Evolutionary conservation across 2,113 vertebrate species (phyloP), one percentile per base, ranked within the genome.

Genomic region (Orthonyx spaldingii): DNA sequence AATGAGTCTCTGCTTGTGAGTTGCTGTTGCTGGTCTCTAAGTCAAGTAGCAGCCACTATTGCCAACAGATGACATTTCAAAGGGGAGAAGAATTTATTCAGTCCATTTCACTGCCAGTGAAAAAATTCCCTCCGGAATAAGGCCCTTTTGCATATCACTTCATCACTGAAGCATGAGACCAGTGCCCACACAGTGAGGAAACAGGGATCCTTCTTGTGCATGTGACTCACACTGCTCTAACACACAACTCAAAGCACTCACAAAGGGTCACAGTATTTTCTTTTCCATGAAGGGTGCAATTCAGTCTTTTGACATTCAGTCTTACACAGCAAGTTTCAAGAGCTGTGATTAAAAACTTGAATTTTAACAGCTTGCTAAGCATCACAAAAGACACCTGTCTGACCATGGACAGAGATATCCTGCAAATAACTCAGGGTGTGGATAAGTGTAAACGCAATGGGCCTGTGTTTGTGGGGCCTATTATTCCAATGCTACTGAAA

Each of bases 41-140:
- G 60, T 33, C 64, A 57, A 81, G 64, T 4, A 61, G 33, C 49
- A 86, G 63, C 24, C 24, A 10, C 59, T 65, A 24, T 1, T 44
- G 77, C 82, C 55, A 84, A 61, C 16, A 71, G 60, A 89, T 68
- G 78, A 85, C 75, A 87, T 92, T 96, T 92, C 57, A 65, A 75
- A 69, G 37, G 35, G 16, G 35, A 72, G 61, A 82, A 80, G 21
- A 83, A 90, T 60, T 68, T n/a, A 55, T 9, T 1, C 63, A 71
- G 63, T 12, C 33, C 22, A n/a, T 60, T 87, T 82, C 74, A 27
- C 33, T 63, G 47, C 47, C 72, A 70, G 72, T 22, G 44, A 78
- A 37, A 61, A 70, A 80, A 74, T n/a, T 26, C 60, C n/a, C n/a
- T 65, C 50, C 65, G 50, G 82, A 91, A 72, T 53, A 70, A 92